Evolutionary conservation across 1,140 invertebrate species (phyloP).

Genomic region (Drosophila pallidifrons): DNA sequence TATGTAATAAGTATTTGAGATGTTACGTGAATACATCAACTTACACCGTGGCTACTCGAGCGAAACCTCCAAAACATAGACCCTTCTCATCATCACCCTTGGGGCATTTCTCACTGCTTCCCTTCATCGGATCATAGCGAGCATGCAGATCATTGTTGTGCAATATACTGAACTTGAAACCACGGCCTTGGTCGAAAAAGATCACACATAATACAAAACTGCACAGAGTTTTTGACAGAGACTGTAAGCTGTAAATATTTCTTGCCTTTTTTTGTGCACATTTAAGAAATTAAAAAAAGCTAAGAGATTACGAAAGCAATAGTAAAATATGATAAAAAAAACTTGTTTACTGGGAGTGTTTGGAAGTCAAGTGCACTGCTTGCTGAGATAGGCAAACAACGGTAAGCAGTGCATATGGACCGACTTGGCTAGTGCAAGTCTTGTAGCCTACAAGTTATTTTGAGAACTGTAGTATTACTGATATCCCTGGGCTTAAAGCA

Average conservation of each 20-base stretch:
- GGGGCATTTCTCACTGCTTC: slow-evolving; percentile 88
- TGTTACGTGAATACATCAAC: not conserved
- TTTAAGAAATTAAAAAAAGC: not conserved
- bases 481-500: no score
- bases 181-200: not conserved
- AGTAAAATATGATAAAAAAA: not conserved
- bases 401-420: not conserved
- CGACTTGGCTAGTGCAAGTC: not conserved
- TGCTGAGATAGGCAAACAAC: not conserved
- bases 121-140: slow-evolving; percentile 91
- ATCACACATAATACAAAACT: slow-evolving; percentile 7
- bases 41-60: slow-evolving; percentile 88
- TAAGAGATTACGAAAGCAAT: not conserved
- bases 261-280: not conserved
- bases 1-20: not conserved
- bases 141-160: slow-evolving; percentile 97
- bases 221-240: not conserved
- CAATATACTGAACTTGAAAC: slow-evolving; percentile 87
- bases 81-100: slow-evolving; percentile 84
- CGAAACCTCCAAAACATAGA: slow-evolving; percentile 93
- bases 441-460: not conserved
- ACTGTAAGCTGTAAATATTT: not conserved
- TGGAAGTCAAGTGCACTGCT: not conserved
- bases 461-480: no score
- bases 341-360: not conserved